Evolutionary conservation across 2,888 invertebrate species (phyloP), one percentile per base, ranked within the genome.

Genomic region (Cephus spinipes): DNA sequence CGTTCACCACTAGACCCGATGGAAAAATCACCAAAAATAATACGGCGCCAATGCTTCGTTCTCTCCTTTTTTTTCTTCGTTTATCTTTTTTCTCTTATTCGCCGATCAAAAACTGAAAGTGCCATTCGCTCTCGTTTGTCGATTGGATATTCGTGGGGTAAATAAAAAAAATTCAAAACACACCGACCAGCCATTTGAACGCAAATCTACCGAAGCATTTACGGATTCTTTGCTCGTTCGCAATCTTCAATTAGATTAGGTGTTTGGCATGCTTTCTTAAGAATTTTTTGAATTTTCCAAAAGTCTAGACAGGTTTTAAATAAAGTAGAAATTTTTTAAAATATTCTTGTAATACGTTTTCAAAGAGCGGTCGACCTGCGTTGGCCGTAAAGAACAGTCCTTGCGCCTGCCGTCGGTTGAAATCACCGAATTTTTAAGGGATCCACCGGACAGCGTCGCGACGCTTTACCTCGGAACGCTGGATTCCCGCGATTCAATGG

Each of bases 371-470:
- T 32, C 69, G 31, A 33, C 40, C 77, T 40, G 40, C 40, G 40
- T n/a, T 33, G 36, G 32, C 75, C 74, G 69, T 6, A 76, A 78
- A 76, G 82, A 81, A 76, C 75, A 77, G 79, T 81, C 80, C 82
- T 81, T 83, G 79, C 83, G 83, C 82, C 80, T 75, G 77, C 84
- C 87, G 88, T 82, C 86, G 89, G 88, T 89, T 89, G 87, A 89
- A 89, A 80, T 89, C 89, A 80, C 87, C 87, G 83, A 85, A 87
- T 86, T 88, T 89, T 88, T 86, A 81, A n/a, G 34, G 40, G 40
- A 40, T 40, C 15, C 40, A 40, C 40, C 6, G 40, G 15, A 6
- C 4, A 40, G 40, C 40, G 40, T 40, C 40, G 40, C 15, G 36
- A 74, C 23, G 81, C 77, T 55, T 78, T 35, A 84, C 86, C 85